Conservation (phyloP, 2,888 invertebrate genomes). For the Patella caerulea region DNA sequence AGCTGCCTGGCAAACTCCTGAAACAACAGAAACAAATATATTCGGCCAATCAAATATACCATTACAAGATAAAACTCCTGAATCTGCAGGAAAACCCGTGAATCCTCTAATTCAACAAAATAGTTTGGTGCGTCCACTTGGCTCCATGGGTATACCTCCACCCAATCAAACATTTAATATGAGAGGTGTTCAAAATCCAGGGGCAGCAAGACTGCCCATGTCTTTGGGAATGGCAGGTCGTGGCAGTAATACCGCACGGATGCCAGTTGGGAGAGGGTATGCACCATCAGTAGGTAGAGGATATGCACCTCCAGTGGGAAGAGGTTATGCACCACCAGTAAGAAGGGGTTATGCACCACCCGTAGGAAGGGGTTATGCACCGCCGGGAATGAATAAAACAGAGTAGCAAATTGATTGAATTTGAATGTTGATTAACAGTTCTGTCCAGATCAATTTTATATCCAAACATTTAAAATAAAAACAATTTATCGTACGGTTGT, state of each 20-base stretch:
- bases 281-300: constrained; percentile 37
- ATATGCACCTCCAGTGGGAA: no score
- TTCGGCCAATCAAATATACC: constrained; percentile 3
- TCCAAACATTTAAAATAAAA: no score
- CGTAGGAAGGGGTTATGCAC: constrained; percentile 30
- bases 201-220: neutral
- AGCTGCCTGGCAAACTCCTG: neutral
- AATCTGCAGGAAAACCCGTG: neutral
- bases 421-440: no score
- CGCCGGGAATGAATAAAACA: constrained; percentile 39
- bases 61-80: neutral
- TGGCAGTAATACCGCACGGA: neutral
- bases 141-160: neutral
- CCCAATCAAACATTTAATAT: neutral
- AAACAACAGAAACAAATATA: neutral
- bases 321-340: no score
- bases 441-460: no score
- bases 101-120: neutral
- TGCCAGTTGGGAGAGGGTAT: constrained; percentile 12
- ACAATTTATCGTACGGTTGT: no score
- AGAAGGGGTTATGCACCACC: neutral
- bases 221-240: neutral
- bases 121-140: neutral
- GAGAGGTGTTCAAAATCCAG: neutral
- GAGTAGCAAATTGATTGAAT: neutral